phyloP scores from a whole-genome alignment of 2,888 invertebrate species.

The Hirtodrosophila duncani region DNA sequence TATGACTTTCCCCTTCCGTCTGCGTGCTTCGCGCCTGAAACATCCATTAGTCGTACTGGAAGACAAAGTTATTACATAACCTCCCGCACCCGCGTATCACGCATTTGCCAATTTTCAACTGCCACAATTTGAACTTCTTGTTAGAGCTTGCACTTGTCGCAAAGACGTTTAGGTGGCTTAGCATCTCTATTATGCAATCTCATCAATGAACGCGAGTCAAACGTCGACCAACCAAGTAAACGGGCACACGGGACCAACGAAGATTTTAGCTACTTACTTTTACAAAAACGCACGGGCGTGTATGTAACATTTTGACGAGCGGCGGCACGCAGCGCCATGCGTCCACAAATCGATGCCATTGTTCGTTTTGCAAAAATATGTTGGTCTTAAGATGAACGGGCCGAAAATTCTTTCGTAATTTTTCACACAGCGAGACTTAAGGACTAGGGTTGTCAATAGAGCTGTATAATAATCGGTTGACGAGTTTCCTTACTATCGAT shows the following conservation, averaged over 20 bases:
- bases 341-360: constrained; percentile 89
- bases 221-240: background rate
- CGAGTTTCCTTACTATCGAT: no score
- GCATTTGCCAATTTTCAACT: constrained; percentile 12
- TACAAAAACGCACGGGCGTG: constrained; percentile 82
- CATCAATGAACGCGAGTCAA: constrained; percentile 1
- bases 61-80: constrained; percentile 62
- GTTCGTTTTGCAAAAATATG: constrained; percentile 54
- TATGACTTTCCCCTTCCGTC: background rate
- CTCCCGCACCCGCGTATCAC: constrained; percentile 36
- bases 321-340: constrained; percentile 83
- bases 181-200: constrained; percentile 47
- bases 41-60: no score
- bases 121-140: background rate
- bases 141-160: no score
- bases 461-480: no score
- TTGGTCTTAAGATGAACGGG: constrained; percentile 48
- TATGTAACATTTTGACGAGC: constrained; percentile 83
- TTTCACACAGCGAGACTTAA: constrained; percentile 53
- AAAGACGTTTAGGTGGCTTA: background rate
- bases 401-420: constrained; percentile 67
- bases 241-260: constrained; percentile 35
- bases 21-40: no score
- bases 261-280: constrained; percentile 80
- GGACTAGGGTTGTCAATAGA: no score